These are phyloP conservation scores for Octonoba sinensis DNA, from an alignment of 2,888 invertebrate species.

Conservation along the genomic window DNA sequence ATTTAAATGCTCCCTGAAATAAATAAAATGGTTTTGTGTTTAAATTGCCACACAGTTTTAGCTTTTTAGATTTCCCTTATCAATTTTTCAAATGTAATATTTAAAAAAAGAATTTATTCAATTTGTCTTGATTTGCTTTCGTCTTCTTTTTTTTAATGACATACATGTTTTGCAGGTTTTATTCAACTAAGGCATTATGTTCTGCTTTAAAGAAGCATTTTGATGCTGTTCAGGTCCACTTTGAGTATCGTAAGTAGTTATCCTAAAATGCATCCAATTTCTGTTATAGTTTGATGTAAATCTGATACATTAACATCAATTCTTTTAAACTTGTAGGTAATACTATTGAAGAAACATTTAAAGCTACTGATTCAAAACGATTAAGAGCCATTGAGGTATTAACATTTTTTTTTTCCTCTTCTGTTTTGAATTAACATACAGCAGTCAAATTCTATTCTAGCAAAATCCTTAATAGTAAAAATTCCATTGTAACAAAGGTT, in stretches of 20 bases:
- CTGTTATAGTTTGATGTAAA: not conserved
- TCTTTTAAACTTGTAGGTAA: conserved; percentile 16
- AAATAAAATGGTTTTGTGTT: no score
- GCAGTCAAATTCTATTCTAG: not conserved
- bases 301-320: conserved; percentile 2
- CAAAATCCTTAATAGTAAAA: not conserved
- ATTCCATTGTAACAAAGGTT: not conserved
- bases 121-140: no score
- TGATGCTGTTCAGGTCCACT: conserved; percentile 34
- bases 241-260: conserved; percentile 34
- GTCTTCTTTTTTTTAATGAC: no score
- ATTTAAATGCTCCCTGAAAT: no score
- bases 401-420: not conserved
- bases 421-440: not conserved
- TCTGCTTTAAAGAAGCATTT: conserved; percentile 37
- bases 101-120: no score
- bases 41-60: no score
- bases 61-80: no score
- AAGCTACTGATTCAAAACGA: conserved; percentile 20
- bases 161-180: conserved; percentile 17
- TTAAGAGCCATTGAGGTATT: conserved; percentile 27
- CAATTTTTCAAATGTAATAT: no score
- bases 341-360: conserved; percentile 29
- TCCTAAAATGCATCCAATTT: not conserved
- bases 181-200: conserved; percentile 34